Base-by-base conservation (phyloP, 2,113 vertebrate species). In the Anthoscopus minutus region DNA sequence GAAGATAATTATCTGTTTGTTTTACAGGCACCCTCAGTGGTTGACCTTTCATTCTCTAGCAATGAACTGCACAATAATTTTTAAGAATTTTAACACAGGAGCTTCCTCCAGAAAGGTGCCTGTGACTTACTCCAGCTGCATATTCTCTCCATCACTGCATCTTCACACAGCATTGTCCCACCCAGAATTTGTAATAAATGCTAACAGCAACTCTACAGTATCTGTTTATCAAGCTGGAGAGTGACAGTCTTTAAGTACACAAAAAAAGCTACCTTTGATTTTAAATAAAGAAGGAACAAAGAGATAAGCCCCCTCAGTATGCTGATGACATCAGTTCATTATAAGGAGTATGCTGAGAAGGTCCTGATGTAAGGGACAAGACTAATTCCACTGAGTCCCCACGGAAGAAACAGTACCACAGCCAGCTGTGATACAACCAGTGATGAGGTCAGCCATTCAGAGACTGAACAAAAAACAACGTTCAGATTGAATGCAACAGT, bases 401-500 rank as follows among this genome's bases (percentile, higher is more conserved):
- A 25, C 23, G 76, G 88, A 95, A 92, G 76, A 95, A 93, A 95
- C 50, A 81, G 96, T 91, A 94, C 69, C 96, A 96, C 94, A 97
- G 94, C 96, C 93, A 89, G 95, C 96, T 95, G 94, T 91, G 94
- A 86, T 95, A 97, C 91, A 89, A 76, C 90, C 93, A 93, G 72
- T 78, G 90, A 94, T 93, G 94, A 93, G 76, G 67, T 86, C 95
- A 90, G 94, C 84, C 91, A 92, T 92, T 91, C 81, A 89, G 74
- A 95, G 87, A 95, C 90, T 86, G 94, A 97, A 96, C 86, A 81
- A 74, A 89, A 82, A 91, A 60, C 70, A 94, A 80, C 1, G 81
- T 61, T 94, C 81, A 95, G 85, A 38, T 93, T 79, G 94, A 94
- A 96, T 90, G 95, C 90, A 97, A 97, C 97, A 97, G 96, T 97